phyloP scores from a whole-genome alignment of 2,888 invertebrate genomes.

The Petrolisthes manimaculis region DNA sequence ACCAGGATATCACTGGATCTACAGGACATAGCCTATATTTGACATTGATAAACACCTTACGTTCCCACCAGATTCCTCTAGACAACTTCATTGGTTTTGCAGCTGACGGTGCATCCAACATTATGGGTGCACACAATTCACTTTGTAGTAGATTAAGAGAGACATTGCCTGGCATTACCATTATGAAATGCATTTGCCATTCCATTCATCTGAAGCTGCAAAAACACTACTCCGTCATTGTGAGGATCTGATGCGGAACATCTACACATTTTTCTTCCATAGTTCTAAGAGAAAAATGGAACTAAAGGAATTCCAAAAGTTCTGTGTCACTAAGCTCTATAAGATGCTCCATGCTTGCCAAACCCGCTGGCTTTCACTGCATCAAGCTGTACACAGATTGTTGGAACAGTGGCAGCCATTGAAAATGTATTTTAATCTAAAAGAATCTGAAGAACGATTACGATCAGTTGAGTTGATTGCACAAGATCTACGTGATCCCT shows the following conservation, averaged over 20 bases:
- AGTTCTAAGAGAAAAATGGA: slow-evolving; percentile 7
- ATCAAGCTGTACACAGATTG: background rate
- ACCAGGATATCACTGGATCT: background rate
- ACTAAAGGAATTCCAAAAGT: background rate
- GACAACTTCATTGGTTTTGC: slow-evolving; percentile 26
- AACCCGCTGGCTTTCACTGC: slow-evolving; percentile 6
- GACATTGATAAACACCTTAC: background rate
- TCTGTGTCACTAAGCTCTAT: background rate
- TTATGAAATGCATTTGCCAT: background rate
- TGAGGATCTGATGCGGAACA: background rate
- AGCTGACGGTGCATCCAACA: slow-evolving; percentile 24
- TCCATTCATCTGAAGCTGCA: slow-evolving; percentile 15
- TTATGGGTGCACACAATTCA: background rate
- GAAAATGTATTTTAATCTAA: slow-evolving; percentile 6
- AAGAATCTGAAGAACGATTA: background rate
- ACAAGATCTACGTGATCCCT: background rate
- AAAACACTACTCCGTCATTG: slow-evolving; percentile 11
- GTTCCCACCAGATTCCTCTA: slow-evolving; percentile 9
- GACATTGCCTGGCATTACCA: background rate
- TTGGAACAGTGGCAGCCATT: slow-evolving; percentile 19
- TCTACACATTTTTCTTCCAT: slow-evolving; percentile 20
- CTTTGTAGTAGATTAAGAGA: background rate
- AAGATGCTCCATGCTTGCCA: slow-evolving; percentile 28
- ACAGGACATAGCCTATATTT: slow-evolving; percentile 16
- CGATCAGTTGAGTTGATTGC: background rate